Evolutionary conservation across 2,797 vertebrate species (phyloP), one percentile per base, ranked within the genome.

Genomic region (Halcyon smyrnensis): DNA sequence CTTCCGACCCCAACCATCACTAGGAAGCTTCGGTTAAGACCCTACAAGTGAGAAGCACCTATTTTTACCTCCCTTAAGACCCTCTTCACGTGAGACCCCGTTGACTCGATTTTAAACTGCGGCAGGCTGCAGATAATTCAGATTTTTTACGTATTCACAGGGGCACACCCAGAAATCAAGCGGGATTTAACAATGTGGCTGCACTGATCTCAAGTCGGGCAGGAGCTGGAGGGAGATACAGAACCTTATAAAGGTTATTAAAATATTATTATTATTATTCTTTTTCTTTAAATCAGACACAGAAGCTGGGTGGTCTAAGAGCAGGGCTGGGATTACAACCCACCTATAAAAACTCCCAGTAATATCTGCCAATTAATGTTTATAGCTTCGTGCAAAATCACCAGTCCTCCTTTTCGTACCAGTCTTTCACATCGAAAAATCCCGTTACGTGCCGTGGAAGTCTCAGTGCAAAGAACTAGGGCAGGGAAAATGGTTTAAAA

Each of bases 251-350:
- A 93, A 97, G 16, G 63, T 91, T 94, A 90, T 65, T 95, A 62
- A 94, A 90, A 78, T 80, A 75, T 53, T 30, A 51, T 27, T 20
- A 8, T 27, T 50, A 11, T 13, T 27, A 16, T 50, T 51, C 28
- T 16, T 51, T 27, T 46, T 21, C 45, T 21, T 51, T 51, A 53
- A 94, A 91, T 75, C 12, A 43, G 75, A 34, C 60, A 32, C 27
- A 89, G 70, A 83, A 94, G 84, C 65, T 95, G 97, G 96, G 97
- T 97, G 97, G 97, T 96, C 93, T 50, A 7, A 53, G 80, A 81
- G 74, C 32, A 90, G 82, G 46, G 70, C 64, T 81, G 54, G 53
- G 84, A 62, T 79, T 45, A 39, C 11, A 21, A n/a, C 25, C 90
- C 74, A 74, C 11, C 23, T 68, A 71, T 67, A 70, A 91, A 73